Evolutionary conservation across 2,113 vertebrate genomes (phyloP).

Genomic region (Heliornis fulica): DNA sequence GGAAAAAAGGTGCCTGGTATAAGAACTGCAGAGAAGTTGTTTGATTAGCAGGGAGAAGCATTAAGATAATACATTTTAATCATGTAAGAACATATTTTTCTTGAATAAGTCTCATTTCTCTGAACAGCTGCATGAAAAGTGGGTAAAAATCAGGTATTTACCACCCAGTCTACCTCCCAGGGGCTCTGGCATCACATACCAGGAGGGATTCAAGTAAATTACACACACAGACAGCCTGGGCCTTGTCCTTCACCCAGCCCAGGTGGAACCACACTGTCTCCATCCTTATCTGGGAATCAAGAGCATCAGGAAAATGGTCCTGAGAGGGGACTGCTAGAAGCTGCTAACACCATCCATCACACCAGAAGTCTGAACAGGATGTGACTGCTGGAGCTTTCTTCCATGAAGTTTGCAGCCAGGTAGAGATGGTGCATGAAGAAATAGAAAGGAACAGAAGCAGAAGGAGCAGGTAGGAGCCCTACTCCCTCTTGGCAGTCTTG

Average conservation of each 20-base stretch:
- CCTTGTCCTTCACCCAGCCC: not conserved
- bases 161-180: not conserved
- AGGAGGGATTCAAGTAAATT: not conserved
- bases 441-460: too few species aligned
- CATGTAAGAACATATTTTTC: not conserved
- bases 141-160: not conserved
- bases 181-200: rapidly evolving
- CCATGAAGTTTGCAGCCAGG: too few species aligned
- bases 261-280: not conserved
- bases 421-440: too few species aligned
- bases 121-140: not conserved
- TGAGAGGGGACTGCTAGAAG: not conserved
- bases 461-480: too few species aligned
- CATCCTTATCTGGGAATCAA: not conserved
- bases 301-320: not conserved
- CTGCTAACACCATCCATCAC: too few species aligned
- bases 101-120: not conserved
- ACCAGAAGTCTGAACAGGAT: too few species aligned
- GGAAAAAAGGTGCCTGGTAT: not conserved
- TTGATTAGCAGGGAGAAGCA: not conserved
- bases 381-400: too few species aligned
- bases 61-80: not conserved
- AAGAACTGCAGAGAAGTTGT: not conserved
- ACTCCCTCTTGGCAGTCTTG: too few species aligned
- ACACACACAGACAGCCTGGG: not conserved